Evolutionary conservation across 1,140 invertebrate genomes (phyloP), one percentile per base, ranked within the genome.

Genomic region (Manduca sexta): DNA sequence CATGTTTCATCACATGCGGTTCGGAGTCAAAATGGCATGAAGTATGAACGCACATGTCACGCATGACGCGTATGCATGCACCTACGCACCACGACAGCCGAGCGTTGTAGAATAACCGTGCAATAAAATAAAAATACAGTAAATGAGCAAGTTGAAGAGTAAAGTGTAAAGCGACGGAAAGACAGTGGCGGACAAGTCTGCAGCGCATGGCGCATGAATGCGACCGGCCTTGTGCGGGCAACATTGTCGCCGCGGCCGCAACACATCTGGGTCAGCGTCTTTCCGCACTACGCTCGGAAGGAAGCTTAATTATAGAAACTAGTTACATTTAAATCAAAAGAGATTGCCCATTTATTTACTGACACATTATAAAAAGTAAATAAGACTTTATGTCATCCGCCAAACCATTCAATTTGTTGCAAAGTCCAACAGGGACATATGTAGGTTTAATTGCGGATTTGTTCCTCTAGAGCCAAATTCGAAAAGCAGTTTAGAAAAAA

Each of bases 171-270:
- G n/a, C n/a, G n/a, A n/a, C n/a, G n/a, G 57, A 58, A 45, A 26
- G 21, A 26, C 21, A 26, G 21, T 26, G 21, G 21, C 21, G 21
- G 21, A 51, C 60, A 60, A 57, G 33, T 43, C 12, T 33, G 43
- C 43, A 14, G 41, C 18, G 63, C 60, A 45, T 56, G 57, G 67
- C 54, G 63, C 61, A 73, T 70, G 66, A 80, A 81, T 81, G 77
- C 60, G 56, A 63, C 63, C 64, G 74, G 73, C 77, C 77, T 81
- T 78, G 77, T 54, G 54, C 54, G 42, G 43, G 49, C 62, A 31
- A 65, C 67, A 68, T 67, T 62, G 63, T 55, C 55, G 41, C 49
- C 39, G 42, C 29, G 41, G 38, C 47, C 53, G 40, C 48, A 49
- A 60, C 57, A 69, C 62, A 70, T 61, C 57, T 70, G 56, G 65